Evolutionary conservation across 2,888 invertebrate genomes (phyloP), one percentile per base, ranked within the genome.

Genomic region (Glaucopsyche alexis): DNA sequence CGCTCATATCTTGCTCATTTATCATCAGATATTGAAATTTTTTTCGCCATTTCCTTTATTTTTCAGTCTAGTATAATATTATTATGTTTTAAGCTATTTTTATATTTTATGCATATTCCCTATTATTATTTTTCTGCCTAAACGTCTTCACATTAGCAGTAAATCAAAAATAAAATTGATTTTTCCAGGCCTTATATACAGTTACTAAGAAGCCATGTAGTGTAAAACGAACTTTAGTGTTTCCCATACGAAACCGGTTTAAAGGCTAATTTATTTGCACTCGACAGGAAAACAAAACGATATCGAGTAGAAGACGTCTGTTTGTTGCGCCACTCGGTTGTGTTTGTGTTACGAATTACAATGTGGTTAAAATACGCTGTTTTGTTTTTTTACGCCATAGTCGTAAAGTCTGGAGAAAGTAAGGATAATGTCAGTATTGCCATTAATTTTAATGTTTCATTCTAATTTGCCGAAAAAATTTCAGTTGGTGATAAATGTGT

Each of bases 401-500:
- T 29, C 11, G 60, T 60, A 2, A 29, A 60, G 60, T 29, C 60
- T 7, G 60, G 60, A 14, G 60, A 60, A 38, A 60, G 60, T 60
- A 38, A 60, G 60, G 13, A 60, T 55, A 0, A 8, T 42, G 16
- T 47, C 47, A 14, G 69, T 45, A 16, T 49, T 69, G 14, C 69
- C 29, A 49, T 45, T 7, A 42, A 19, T 19, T 45, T 29, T 16
- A 19, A n/a, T 29, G 47, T 42, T 4, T 13, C 13, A 11, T 45
- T 19, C 11, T 13, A 69, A 45, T 64, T 52, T 65, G n/a, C 64
- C 29, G 11, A 70, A 75, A 75, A 72, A 45, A 71, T 77, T 84
- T 70, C 79, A 90, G 91, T 87, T 81, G 88, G 89, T 67, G 90
- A 91, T 50, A 71, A 75, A 29, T 91, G 91, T 78, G 77, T 66